Evolutionary conservation across 2,113 vertebrate species (phyloP).

Genomic region (Gambusia holbrooki): DNA sequence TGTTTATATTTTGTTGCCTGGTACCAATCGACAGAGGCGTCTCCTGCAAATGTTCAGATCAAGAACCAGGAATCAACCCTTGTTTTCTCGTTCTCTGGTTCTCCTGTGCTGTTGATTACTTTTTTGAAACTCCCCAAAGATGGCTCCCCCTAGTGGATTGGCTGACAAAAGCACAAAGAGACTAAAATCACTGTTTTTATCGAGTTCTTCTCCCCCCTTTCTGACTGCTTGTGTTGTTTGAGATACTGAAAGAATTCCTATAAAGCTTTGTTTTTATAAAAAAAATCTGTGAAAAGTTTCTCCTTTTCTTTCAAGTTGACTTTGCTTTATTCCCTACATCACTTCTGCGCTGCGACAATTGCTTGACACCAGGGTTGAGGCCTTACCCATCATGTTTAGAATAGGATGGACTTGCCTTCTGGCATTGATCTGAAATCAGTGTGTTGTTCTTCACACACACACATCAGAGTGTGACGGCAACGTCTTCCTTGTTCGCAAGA

Average conservation of each 20-base stretch:
- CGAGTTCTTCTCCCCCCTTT: slow-evolving; percentile 25
- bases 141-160: slow-evolving; percentile 71
- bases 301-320: slow-evolving; percentile 15
- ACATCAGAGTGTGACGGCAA: slow-evolving; percentile 38
- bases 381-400: slow-evolving; percentile 76
- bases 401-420: slow-evolving; percentile 46
- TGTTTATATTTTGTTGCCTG: slow-evolving; percentile 64
- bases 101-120: slow-evolving; percentile 31
- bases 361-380: slow-evolving; percentile 80
- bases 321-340: slow-evolving; percentile 38
- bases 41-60: slow-evolving; percentile 45
- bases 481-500: slow-evolving; percentile 39
- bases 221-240: slow-evolving; percentile 66
- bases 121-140: slow-evolving; percentile 80
- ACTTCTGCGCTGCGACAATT: slow-evolving; percentile 81
- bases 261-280: slow-evolving; percentile 58
- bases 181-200: slow-evolving; percentile 72
- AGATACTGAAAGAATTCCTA: slow-evolving; percentile 55
- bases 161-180: slow-evolving; percentile 81
- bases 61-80: slow-evolving; percentile 51
- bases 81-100: slow-evolving; percentile 32
- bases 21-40: slow-evolving; percentile 58
- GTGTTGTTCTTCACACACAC: slow-evolving; percentile 33
- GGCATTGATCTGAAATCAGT: slow-evolving; percentile 57
- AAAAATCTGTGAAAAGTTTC: slow-evolving; percentile 44